Base-by-base conservation (phyloP, 2,888 invertebrate genomes). In the Pammene fasciana region DNA sequence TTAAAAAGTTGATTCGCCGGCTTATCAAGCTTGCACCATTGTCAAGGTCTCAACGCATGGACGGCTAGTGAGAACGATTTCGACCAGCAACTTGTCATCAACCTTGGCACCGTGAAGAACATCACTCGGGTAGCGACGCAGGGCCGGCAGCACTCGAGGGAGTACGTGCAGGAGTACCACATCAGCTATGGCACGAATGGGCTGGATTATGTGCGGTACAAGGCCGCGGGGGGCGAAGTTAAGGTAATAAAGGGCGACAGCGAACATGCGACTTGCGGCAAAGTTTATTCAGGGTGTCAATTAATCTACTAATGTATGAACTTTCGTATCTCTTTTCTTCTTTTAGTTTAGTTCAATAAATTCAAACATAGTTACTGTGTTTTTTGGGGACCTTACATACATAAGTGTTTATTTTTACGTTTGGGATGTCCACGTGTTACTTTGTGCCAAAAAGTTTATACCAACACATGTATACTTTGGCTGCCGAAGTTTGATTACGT, bases 171-270 rank as follows among this genome's bases (percentile, higher is more conserved):
- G 88, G 98, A 99, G 88, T 99, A 97, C 89, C 96, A 96, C 84
- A 95, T 99, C 83, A 97, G 97, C 90, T 99, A 97, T 91, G 97
- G 98, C 75, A 96, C 96, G 78, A 97, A 97, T 83, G 97, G 97
- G 73, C 95, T 96, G 81, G 98, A 98, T 91, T 98, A 96, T 90
- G 95, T 96, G 71, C 96, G 96, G 85, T 98, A 96, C 90, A 97
- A 97, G 93, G 98, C 97, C 76, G 94, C 96, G 62, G 96, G 97
- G 81, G 98, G 98, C 76, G 96, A 97, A 89, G 93, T 95, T 74
- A 97, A 97, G 97, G 98, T 97, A 95, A 95, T 68, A 60, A 54
- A 67, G 46, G 65, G 59, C 46, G 56, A 60, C n/a, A 56, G 65
- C 52, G 10, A 48, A n/a, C 16, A 4, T 10, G 48, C 10, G 5